Conservation (phyloP, 2,888 invertebrate species). For the Chloroclystis v-ata region DNA sequence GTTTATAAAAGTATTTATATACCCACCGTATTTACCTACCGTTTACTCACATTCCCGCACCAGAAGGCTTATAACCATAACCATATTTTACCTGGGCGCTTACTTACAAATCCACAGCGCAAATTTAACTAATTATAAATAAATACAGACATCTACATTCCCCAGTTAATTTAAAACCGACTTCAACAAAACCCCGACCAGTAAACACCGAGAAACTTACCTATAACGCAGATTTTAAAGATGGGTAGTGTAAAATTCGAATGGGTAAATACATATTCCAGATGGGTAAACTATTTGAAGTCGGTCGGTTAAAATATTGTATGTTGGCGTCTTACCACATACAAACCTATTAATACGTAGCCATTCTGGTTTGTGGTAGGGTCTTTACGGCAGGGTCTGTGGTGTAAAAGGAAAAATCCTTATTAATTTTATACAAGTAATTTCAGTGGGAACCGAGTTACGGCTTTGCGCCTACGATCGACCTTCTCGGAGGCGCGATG, state of each 20-base stretch:
- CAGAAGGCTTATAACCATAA: conserved; percentile 25
- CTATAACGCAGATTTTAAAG: conserved; percentile 4
- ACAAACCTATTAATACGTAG: conserved; percentile 69
- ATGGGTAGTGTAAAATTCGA: not conserved
- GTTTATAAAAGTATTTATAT: conserved; percentile 27
- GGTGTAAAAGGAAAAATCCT: conserved; percentile 64
- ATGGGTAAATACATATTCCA: not conserved
- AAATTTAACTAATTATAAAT: conserved; percentile 14
- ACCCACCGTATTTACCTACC: conserved; percentile 62
- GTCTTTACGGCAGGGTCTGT: conserved; percentile 68
- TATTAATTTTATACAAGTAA: conserved; percentile 50
- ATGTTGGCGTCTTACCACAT: conserved; percentile 77
- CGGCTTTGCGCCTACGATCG: conserved; percentile 1
- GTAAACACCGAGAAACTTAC: conserved; percentile 4
- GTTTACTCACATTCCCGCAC: conserved; percentile 33
- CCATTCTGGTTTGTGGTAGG: conserved; percentile 49
- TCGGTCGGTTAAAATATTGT: conserved; percentile 45
- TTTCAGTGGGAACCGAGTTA: conserved; percentile 19
- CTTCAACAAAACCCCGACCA: conserved; percentile 10
- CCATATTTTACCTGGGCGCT: conserved; percentile 31
- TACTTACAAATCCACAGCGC: conserved; percentile 29
- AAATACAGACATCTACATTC: conserved; percentile 24
- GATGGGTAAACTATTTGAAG: conserved; percentile 8
- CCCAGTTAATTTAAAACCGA: conserved; percentile 14
- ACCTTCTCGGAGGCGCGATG: conserved; percentile 17